Conservation (phyloP, 2,888 invertebrate species). For the Megastigmus dorsalis region DNA sequence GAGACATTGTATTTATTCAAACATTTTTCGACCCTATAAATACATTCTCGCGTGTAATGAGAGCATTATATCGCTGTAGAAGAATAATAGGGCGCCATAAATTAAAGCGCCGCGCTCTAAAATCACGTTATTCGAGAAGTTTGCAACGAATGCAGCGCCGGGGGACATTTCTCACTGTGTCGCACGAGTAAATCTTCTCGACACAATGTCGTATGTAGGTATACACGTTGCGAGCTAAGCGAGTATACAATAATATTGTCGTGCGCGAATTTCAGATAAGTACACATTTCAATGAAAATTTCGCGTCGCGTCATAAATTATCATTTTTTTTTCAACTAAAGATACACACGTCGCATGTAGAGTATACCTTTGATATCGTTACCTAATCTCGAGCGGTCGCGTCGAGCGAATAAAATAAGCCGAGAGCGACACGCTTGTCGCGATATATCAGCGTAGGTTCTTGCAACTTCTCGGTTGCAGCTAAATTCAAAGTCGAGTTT, state of each 20-base stretch:
- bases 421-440: slow-evolving; percentile 38
- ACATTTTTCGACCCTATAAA: too few relatives aligned
- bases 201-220: slow-evolving; percentile 12
- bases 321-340: slow-evolving; percentile 45
- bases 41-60: too few relatives aligned
- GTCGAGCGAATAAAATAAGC: slow-evolving; percentile 44
- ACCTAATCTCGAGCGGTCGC: slow-evolving; percentile 41
- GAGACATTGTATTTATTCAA: too few relatives aligned
- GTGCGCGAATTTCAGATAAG: slow-evolving; percentile 39
- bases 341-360: background rate
- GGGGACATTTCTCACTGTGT: slow-evolving; percentile 7
- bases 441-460: slow-evolving; percentile 36
- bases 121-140: background rate
- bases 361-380: slow-evolving; percentile 48
- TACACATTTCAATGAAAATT: slow-evolving; percentile 46
- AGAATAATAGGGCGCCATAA: too few relatives aligned
- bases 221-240: background rate
- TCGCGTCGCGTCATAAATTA: slow-evolving; percentile 49
- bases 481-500: too few relatives aligned
- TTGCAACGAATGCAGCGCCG: background rate
- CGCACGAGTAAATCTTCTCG: slow-evolving; percentile 13
- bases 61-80: too few relatives aligned
- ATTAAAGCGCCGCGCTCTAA: too few relatives aligned
- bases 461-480: slow-evolving; percentile 48
- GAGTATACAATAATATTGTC: slow-evolving; percentile 26